Evolutionary conservation across 2,888 invertebrate genomes (phyloP).

Genomic region (Nephrocerus scutellatus): DNA sequence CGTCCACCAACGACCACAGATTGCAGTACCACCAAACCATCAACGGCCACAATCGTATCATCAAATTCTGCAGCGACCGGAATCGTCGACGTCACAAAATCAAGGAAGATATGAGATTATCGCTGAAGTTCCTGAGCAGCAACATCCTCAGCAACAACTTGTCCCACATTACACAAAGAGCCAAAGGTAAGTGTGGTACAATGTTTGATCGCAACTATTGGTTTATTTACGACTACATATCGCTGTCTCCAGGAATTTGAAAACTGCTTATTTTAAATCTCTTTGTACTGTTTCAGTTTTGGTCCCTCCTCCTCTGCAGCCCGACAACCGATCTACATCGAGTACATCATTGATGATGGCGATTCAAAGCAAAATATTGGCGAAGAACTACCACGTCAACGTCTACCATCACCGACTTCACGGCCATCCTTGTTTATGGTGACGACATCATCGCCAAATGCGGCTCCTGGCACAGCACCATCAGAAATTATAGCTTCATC

Average conservation of each 20-base stretch:
- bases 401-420: slow-evolving; percentile 21
- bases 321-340: slow-evolving; percentile 32
- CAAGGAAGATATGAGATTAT: slow-evolving; percentile 3
- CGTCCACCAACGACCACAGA: slow-evolving; percentile 25
- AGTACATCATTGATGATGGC: slow-evolving; percentile 41
- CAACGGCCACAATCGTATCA: slow-evolving; percentile 21
- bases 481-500: slow-evolving; percentile 29
- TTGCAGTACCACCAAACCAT: slow-evolving; percentile 24
- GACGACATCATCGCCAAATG: slow-evolving; percentile 33
- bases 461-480: slow-evolving; percentile 19
- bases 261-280: slow-evolving; percentile 7
- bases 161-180: slow-evolving; percentile 8
- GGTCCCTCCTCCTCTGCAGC: slow-evolving; percentile 22
- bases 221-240: background rate
- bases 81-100: slow-evolving; percentile 3
- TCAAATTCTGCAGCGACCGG: slow-evolving; percentile 16
- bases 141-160: slow-evolving; percentile 5
- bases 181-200: slow-evolving; percentile 4
- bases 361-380: slow-evolving; percentile 41
- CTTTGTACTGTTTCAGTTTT: slow-evolving; percentile 13
- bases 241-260: slow-evolving; percentile 13
- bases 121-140: background rate
- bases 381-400: slow-evolving; percentile 33
- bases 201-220: too few relatives aligned
- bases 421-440: slow-evolving; percentile 34